A percentile compares a stretch with the other conserved stretches of the same genome.
Conservation (phyloP, 2,113 vertebrate species). For the Tringa solitaria region DNA sequence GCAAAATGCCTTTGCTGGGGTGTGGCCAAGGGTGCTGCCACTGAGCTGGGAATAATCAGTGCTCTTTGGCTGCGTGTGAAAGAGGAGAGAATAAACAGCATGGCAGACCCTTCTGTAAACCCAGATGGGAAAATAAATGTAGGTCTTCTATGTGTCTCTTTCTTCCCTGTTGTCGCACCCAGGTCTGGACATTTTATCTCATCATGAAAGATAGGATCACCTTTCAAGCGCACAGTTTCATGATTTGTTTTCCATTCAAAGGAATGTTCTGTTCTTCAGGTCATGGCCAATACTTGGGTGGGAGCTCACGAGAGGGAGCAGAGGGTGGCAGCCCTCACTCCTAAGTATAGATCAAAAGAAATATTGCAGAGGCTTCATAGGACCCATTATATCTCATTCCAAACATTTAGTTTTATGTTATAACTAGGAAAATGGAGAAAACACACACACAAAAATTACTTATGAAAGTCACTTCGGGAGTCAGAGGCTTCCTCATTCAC, state of each 20-base stretch:
- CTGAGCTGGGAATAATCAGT: not conserved
- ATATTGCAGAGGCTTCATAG: not conserved
- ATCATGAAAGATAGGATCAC: not conserved
- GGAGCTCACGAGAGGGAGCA: not conserved
- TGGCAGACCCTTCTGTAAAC: not conserved
- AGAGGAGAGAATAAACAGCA: not conserved
- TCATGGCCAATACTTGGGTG: not conserved
- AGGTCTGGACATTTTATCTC: not conserved
- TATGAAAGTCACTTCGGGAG: accelerated
- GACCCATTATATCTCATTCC: not conserved
- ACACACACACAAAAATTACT: accelerated
- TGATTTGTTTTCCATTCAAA: not conserved
- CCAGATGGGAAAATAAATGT: not conserved
- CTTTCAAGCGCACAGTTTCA: not conserved
- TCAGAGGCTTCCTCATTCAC: not conserved
- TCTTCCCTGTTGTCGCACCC: accelerated
- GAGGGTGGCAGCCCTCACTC: accelerated
- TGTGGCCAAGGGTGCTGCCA: not conserved
- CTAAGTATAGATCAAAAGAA: not conserved
- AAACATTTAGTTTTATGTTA: not conserved
- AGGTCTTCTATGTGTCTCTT: not conserved
- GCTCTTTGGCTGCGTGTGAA: accelerated
- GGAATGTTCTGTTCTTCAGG: not conserved
- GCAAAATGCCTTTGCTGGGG: not conserved
- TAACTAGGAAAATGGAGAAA: not conserved